Conservation (phyloP, 1,140 invertebrate genomes). For the Formica exsecta region DNA sequence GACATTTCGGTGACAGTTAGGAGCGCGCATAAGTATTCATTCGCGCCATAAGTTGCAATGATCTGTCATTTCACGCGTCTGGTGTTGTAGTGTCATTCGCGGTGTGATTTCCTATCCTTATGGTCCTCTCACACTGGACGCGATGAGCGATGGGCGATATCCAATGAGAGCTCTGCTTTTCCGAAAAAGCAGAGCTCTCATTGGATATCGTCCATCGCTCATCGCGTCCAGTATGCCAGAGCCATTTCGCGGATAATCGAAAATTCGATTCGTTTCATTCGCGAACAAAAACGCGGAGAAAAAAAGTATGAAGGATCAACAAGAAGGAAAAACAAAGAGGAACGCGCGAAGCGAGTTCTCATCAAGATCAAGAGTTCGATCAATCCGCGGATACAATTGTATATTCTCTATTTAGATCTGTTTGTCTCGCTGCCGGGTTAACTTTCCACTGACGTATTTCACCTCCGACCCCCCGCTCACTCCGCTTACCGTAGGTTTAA, state of each 20-base stretch:
- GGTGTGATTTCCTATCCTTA: too few relatives aligned
- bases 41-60: neutral
- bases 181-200: too few relatives aligned
- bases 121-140: too few relatives aligned
- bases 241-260: too few relatives aligned
- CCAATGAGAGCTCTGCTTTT: too few relatives aligned
- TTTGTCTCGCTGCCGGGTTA: neutral
- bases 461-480: slow-evolving; percentile 19
- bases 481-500: neutral
- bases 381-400: neutral
- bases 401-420: slow-evolving; percentile 1
- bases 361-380: neutral
- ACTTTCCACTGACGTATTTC: neutral
- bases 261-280: too few relatives aligned
- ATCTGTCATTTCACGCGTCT: slow-evolving; percentile 33
- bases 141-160: too few relatives aligned
- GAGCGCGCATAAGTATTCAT: neutral
- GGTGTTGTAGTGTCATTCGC: neutral
- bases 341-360: neutral
- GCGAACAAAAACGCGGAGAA: too few relatives aligned
- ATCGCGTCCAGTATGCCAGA: too few relatives aligned
- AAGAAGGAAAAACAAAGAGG: neutral
- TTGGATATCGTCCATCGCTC: too few relatives aligned
- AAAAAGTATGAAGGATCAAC: neutral
- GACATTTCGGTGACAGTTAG: slow-evolving; percentile 20